phyloP scores from a whole-genome alignment of 2,888 invertebrate species.

The Pelosia muscerda region DNA sequence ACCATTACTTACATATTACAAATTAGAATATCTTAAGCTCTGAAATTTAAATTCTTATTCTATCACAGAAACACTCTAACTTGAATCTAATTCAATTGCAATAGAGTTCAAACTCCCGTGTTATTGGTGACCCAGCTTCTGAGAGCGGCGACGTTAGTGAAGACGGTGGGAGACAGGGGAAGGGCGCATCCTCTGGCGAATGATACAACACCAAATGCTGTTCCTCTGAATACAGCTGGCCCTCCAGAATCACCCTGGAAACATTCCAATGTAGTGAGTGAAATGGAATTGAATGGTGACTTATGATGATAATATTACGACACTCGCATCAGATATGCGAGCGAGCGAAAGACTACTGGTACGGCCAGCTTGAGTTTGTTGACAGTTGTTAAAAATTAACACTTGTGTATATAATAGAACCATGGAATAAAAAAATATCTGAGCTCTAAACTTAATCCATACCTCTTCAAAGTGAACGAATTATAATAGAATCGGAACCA shows the following conservation, averaged over 20 bases:
- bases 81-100: conserved; percentile 31
- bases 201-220: conserved; percentile 80
- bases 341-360: too few relatives aligned
- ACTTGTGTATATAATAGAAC: neutral
- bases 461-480: too few relatives aligned
- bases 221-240: conserved; percentile 80
- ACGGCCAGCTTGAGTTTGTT: too few relatives aligned
- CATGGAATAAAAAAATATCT: too few relatives aligned
- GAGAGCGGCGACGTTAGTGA: conserved; percentile 78
- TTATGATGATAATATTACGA: too few relatives aligned
- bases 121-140: conserved; percentile 78
- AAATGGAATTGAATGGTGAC: neutral
- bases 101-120: conserved; percentile 71
- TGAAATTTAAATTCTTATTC: conserved; percentile 50
- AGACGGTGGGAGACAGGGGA: conserved; percentile 82
- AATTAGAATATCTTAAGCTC: conserved; percentile 30
- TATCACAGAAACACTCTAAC: conserved; percentile 60
- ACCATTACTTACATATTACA: neutral
- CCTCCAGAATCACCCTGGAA: conserved; percentile 84
- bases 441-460: too few relatives aligned
- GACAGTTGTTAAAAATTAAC: too few relatives aligned
- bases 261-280: neutral
- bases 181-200: conserved; percentile 82
- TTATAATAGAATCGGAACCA: too few relatives aligned
- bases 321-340: too few relatives aligned